Evolutionary conservation across 2,113 vertebrate species (phyloP), one percentile per base, ranked within the genome.

Genomic region (Panurus biarmicus): DNA sequence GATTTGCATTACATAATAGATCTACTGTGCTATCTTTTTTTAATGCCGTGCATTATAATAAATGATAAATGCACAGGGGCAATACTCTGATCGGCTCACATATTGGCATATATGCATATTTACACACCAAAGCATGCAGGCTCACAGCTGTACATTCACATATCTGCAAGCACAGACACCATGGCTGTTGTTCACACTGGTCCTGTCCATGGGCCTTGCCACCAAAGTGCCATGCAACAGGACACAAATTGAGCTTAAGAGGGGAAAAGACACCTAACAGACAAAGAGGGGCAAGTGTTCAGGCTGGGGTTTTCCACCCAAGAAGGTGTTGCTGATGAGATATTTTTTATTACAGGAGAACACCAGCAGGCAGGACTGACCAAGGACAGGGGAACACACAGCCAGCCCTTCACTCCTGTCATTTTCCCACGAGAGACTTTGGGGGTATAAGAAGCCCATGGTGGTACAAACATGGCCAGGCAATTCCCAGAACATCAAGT

Each of bases 41-140:
- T 67, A 80, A 91, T 83, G 61, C n/a, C n/a, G 29, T 51, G 15
- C 33, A 40, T 72, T 44, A 51, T 70, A 66, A 66, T 54, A 87
- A 67, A 38, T 66, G 36, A 65, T 92, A 82, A 92, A 54, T 60
- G 87, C 1, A 3, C 42, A 18, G 21, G 17, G 47, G 50, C 33
- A 57, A 54, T 76, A 14, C 57, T 67, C 51, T 57, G 69, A 75
- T 62, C 60, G 44, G 29, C 56, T 86, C 10, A 3, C 26, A 10
- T 16, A 12, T 67, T 74, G 84, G 51, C 69, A 71, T 80, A 51
- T 10, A 14, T 0, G 3, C 44, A 12, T 45, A 44, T 28, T 29
- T 73, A 26, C 11, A 51, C 44, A 29, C 0, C 0, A 33, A 82
- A 53, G 66, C 78, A 31, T 0, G 0, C 50, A 26, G 7, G 28